These are phyloP conservation scores for Neomorphus geoffroyi DNA, from an alignment of 2,797 vertebrate genomes.

Conservation along the genomic window DNA sequence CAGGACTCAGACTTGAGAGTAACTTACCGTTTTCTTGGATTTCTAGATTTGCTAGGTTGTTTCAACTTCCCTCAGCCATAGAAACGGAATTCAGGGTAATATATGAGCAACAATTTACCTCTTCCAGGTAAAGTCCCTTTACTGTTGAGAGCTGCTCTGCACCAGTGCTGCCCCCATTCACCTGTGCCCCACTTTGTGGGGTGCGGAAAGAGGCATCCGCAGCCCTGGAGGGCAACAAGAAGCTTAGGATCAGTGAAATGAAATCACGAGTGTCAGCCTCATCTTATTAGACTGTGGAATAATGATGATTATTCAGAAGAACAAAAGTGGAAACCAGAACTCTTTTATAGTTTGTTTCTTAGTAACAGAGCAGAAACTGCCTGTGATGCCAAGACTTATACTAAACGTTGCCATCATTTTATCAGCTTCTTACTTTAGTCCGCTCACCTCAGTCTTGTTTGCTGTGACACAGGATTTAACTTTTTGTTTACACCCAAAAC, in stretches of 20 bases:
- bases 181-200: not conserved
- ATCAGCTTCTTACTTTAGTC: not conserved
- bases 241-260: not conserved
- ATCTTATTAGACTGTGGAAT: not conserved
- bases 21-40: not conserved
- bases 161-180: not conserved
- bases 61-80: not conserved
- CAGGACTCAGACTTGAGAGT: not conserved
- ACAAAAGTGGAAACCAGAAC: not conserved
- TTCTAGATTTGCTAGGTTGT: not conserved
- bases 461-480: not conserved
- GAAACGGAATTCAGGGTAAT: not conserved
- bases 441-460: not conserved
- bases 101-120: not conserved
- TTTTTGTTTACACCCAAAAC: not conserved
- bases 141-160: not conserved
- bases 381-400: not conserved
- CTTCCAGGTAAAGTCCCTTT: not conserved
- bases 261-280: not conserved
- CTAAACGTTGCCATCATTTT: not conserved
- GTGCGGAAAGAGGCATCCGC: not conserved
- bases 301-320: not conserved
- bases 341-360: not conserved
- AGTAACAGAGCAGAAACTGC: not conserved
- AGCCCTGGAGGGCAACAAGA: not conserved